Evolutionary conservation across 1,140 invertebrate genomes (phyloP).

Genomic region (Scaptomyza pallida): DNA sequence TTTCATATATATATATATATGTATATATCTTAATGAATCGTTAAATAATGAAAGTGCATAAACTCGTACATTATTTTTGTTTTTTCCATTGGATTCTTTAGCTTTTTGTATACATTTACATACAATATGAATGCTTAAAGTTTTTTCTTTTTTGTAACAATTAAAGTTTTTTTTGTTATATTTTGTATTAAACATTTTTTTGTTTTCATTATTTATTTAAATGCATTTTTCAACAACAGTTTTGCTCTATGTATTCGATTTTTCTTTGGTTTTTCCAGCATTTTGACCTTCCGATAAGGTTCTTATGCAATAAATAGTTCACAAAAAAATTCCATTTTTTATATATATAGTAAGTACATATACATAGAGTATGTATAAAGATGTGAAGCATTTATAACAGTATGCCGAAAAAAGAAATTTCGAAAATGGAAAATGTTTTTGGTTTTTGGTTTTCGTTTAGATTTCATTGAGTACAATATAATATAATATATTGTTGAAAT

Average conservation of each 20-base stretch:
- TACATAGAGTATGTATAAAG: conserved; percentile 36
- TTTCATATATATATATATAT: too few relatives aligned
- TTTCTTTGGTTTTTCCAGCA: conserved; percentile 8
- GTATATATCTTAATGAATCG: conserved; percentile 60
- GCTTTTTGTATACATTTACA: conserved; percentile 37
- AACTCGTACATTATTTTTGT: conserved; percentile 24
- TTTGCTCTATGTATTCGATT: conserved; percentile 35
- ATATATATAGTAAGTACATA: conserved; percentile 39
- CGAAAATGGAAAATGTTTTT: conserved; percentile 34
- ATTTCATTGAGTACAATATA: conserved; percentile 30
- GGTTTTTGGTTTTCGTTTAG: conserved; percentile 1
- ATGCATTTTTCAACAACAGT: conserved; percentile 79
- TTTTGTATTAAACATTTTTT: conserved; percentile 43
- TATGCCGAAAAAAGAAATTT: conserved; percentile 34
- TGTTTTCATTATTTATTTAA: conserved; percentile 59
- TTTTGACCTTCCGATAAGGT: conserved; percentile 39
- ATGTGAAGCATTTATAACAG: conserved; percentile 36
- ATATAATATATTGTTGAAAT: conserved; percentile 48
- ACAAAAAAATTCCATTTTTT: conserved; percentile 27
- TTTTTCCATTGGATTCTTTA: conserved; percentile 48
- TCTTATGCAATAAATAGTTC: conserved; percentile 45
- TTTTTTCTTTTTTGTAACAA: conserved; percentile 68
- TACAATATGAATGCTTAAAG: conserved; percentile 49
- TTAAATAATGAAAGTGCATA: conserved; percentile 82
- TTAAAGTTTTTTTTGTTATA: conserved; percentile 48